Percentiles rank a stretch among this genome's conserved stretches.
phyloP scores from a whole-genome alignment of 1,140 invertebrate genomes.

The Dolichoris vasculosae region DNA sequence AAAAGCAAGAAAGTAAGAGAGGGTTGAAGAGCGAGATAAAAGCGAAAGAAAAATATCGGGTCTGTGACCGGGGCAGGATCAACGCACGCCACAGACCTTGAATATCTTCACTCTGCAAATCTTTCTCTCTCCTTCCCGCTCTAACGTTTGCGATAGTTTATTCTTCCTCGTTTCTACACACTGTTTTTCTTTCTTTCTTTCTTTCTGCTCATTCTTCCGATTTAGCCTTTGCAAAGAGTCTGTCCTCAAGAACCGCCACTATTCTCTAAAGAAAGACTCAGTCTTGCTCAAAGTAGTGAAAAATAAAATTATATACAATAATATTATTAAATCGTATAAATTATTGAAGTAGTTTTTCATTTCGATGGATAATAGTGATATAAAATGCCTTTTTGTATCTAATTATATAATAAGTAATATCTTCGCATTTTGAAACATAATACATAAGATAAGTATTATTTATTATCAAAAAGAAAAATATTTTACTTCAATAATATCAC shows the following conservation, averaged over 20 bases:
- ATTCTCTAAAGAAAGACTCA: background rate
- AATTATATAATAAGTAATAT: too few species aligned
- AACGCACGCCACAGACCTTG: constrained; percentile 73
- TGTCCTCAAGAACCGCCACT: constrained; percentile 5
- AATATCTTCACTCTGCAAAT: constrained; percentile 59
- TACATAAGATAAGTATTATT: too few species aligned
- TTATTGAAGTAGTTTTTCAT: background rate
- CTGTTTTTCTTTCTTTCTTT: constrained; percentile 52
- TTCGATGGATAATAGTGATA: too few species aligned
- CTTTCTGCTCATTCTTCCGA: constrained; percentile 49
- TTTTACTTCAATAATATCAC: too few species aligned
- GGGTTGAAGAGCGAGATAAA: constrained; percentile 45
- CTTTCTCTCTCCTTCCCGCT: constrained; percentile 47
- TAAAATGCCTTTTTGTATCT: too few species aligned
- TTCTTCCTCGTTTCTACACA: constrained; percentile 38
- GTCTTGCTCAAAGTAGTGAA: background rate
- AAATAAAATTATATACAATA: background rate
- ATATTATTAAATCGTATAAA: background rate
- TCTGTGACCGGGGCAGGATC: constrained; percentile 73
- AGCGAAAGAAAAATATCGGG: constrained; percentile 57
- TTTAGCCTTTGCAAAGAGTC: constrained; percentile 36
- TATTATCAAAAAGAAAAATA: too few species aligned
- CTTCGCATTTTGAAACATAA: too few species aligned
- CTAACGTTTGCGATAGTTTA: constrained; percentile 41
- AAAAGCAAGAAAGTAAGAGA: constrained; percentile 25